phyloP scores from a whole-genome alignment of 2,113 vertebrate species.

The Leucopsar rothschildi region DNA sequence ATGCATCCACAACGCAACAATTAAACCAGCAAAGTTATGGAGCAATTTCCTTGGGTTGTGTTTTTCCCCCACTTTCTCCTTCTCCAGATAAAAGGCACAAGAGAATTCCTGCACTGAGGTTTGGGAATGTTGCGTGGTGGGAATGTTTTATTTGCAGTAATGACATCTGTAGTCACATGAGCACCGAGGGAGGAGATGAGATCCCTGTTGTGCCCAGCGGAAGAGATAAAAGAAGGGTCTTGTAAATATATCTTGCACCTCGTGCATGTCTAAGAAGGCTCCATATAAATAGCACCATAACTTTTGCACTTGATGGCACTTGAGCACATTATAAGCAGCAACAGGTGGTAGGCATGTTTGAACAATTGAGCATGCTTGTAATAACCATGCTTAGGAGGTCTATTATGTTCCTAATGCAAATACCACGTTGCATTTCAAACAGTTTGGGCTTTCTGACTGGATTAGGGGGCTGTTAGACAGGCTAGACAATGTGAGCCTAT shows the following conservation, averaged over 20 bases:
- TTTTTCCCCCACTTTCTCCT: neutral
- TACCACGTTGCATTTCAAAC: constrained; percentile 61
- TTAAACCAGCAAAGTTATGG: neutral
- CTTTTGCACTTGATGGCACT: constrained; percentile 23
- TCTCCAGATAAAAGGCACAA: neutral
- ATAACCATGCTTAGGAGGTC: constrained; percentile 13
- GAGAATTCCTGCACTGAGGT: neutral
- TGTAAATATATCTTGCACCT: constrained; percentile 44
- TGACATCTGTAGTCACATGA: neutral
- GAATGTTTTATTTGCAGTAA: neutral
- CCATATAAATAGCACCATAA: constrained; percentile 54
- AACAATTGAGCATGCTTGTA: constrained; percentile 38
- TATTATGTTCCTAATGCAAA: constrained; percentile 62
- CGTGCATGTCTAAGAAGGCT: neutral
- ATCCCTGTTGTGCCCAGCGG: neutral
- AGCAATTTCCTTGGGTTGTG: neutral
- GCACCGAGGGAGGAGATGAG: neutral
- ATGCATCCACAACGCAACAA: neutral
- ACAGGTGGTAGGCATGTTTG: constrained; percentile 64
- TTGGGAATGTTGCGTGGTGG: neutral
- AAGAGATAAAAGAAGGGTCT: constrained; percentile 36
- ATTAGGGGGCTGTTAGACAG: constrained; percentile 20
- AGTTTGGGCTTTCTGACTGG: constrained; percentile 13
- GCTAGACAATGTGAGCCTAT: constrained; percentile 12
- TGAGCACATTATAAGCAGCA: constrained; percentile 58